Conservation (phyloP, 2,797 vertebrate genomes). For the Nasua narica region DNA sequence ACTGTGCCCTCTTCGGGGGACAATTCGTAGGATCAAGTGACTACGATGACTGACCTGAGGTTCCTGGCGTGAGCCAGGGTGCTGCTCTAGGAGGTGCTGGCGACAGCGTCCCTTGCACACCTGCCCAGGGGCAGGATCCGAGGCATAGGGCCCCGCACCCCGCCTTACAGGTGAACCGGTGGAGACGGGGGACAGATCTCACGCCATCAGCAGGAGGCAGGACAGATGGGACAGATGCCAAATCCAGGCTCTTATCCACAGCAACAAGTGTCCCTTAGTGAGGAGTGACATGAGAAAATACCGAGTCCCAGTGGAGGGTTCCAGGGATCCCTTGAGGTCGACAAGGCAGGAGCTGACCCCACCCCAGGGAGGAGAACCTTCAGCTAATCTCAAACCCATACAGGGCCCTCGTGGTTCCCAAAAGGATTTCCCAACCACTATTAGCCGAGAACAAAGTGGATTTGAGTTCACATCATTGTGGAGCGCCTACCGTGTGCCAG, state of each 20-base stretch:
- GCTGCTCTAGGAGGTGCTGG: background rate
- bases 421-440: background rate
- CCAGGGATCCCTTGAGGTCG: background rate
- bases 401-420: background rate
- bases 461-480: background rate
- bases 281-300: background rate
- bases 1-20: background rate
- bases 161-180: background rate
- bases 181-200: background rate
- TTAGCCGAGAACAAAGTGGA: background rate
- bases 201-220: background rate
- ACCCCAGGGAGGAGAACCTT: background rate
- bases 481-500: background rate
- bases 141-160: rapidly evolving
- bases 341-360: rapidly evolving
- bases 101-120: too few species aligned
- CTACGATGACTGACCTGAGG: background rate
- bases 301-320: too few species aligned
- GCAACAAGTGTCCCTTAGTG: background rate
- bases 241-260: background rate
- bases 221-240: background rate
- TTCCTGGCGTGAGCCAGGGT: background rate
- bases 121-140: background rate
- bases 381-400: background rate
- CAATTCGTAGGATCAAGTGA: too few species aligned